Evolutionary conservation across 2,113 vertebrate species (phyloP).

Genomic region (Nansenia antarctica): DNA sequence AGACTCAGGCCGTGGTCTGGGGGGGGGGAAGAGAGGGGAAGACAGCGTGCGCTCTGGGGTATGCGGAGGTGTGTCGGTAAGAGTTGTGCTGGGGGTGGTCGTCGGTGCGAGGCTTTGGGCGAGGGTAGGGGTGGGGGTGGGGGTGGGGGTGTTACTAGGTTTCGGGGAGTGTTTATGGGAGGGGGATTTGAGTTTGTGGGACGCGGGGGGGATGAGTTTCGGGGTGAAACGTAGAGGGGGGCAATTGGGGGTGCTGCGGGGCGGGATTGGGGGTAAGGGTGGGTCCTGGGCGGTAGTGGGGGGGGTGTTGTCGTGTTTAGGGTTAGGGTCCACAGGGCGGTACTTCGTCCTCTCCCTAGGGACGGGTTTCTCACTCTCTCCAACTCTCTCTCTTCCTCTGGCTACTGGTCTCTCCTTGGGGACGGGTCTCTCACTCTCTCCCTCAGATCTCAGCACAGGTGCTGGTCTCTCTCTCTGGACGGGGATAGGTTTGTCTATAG

Average conservation of each 20-base stretch:
- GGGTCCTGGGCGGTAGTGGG: slow-evolving; percentile 25
- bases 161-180: slow-evolving; percentile 16
- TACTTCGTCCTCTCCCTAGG: slow-evolving; percentile 83
- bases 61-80: too few species aligned
- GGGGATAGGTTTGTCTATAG: not conserved
- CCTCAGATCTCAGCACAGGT: slow-evolving; percentile 9
- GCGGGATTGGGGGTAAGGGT: slow-evolving; percentile 83
- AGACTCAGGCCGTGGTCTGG: not conserved
- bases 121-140: not conserved
- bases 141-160: not conserved
- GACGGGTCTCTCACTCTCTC: slow-evolving; percentile 58
- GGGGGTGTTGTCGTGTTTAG: not conserved
- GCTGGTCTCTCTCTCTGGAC: slow-evolving; percentile 20
- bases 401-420: not conserved
- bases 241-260: slow-evolving; percentile 76
- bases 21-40: not conserved
- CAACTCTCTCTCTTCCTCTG: slow-evolving; percentile 48
- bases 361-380: slow-evolving; percentile 68
- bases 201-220: not conserved
- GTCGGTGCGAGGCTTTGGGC: not conserved
- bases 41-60: too few species aligned
- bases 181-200: not conserved
- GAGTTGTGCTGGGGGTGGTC: too few species aligned
- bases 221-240: slow-evolving; percentile 75
- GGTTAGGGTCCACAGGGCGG: slow-evolving; percentile 19